phyloP scores from a whole-genome alignment of 2,797 vertebrate genomes.

The Chelidonichthys spinosus region DNA sequence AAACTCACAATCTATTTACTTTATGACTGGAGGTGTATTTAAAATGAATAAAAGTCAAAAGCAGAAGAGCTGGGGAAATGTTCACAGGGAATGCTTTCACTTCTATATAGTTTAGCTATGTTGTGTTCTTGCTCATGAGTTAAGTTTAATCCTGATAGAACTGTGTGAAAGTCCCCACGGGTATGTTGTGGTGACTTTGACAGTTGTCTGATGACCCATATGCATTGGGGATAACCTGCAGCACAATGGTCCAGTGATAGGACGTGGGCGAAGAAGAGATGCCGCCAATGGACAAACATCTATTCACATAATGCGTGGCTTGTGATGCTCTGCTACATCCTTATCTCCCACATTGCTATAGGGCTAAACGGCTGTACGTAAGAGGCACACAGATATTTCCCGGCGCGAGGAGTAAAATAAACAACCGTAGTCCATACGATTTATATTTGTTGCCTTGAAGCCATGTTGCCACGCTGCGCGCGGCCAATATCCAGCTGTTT shows the following conservation, averaged over 20 bases:
- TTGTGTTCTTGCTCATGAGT: constrained; percentile 2
- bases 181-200: constrained; percentile 22
- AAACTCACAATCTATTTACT: constrained; percentile 79
- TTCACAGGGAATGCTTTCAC: constrained; percentile 39
- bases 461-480: constrained; percentile 7
- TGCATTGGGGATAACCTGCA: constrained; percentile 22
- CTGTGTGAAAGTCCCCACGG: constrained; percentile 7
- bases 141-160: constrained; percentile 47
- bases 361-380: constrained; percentile 8
- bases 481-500: constrained; percentile 31
- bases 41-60: constrained; percentile 59
- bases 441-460: constrained; percentile 44
- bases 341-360: constrained; percentile 25
- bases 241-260: constrained; percentile 30
- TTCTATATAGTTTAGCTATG: constrained; percentile 40
- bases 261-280: constrained; percentile 14
- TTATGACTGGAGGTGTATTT: constrained; percentile 70
- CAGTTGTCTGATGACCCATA: constrained; percentile 43
- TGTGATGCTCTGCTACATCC: constrained; percentile 12
- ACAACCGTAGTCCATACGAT: constrained; percentile 22
- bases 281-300: constrained; percentile 18
- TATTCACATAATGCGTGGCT: constrained; percentile 27
- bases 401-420: constrained; percentile 29
- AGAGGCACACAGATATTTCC: constrained; percentile 18
- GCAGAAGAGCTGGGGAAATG: constrained; percentile 32